Evolutionary conservation across 2,888 invertebrate genomes (phyloP), one percentile per base, ranked within the genome.

Genomic region (Alloplasta piceator): DNA sequence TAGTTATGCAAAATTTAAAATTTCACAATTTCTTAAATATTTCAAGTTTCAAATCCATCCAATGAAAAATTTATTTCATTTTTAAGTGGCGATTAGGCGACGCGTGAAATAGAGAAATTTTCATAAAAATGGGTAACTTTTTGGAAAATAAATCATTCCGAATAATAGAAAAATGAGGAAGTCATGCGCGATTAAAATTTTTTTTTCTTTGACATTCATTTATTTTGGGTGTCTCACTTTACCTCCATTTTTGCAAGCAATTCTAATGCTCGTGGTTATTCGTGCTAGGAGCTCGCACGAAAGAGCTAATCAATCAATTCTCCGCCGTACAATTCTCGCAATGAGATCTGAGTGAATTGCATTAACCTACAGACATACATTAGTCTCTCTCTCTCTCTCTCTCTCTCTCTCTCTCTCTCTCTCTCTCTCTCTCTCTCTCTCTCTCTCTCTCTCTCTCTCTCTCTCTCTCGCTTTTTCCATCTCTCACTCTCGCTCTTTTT

Each of bases 311-410:
- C 91, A 92, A 91, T 92, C 92, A 91, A 91, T 91, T 89, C 88
- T 82, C 86, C 86, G 87, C 86, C 86, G 88, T 86, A 88, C 90
- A 89, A 90, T 90, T 90, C 89, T 85, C 87, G 87, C 91, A 91
- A 91, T 89, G 91, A 91, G 90, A 91, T 90, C 89, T 88, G 89
- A 91, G 89, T 87, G 90, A 91, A 91, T 92, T 90, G 89, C 90
- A 91, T 92, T 91, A 92, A 91, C 92, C 91, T 91, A 91, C 90
- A 91, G 91, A 91, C 92, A 91, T 89, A 92, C 87, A 91, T 91
- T 89, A 86, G 72, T 78, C 68, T 14, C 70, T 77, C 67, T 70
- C 43, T 50, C 14, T 64, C 39, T 64, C 70, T 75, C 64, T 80
- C 60, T 55, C 48, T 80, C 10, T 64, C 56, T 38, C 41, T 46